Base-by-base conservation (phyloP, 2,113 vertebrate species). In the Syngnathus scovelli region DNA sequence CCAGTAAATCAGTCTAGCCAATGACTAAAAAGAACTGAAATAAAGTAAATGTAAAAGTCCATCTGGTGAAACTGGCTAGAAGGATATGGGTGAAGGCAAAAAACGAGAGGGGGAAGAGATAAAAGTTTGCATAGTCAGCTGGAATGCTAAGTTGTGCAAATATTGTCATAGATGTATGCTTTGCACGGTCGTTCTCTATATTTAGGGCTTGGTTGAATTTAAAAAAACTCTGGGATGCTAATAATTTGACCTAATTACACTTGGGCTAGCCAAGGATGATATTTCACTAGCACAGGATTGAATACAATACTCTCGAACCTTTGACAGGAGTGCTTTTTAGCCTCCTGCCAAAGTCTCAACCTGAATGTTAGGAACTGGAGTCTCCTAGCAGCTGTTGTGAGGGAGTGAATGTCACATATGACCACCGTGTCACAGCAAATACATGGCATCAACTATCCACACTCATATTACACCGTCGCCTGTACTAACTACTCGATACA, bases 181-280 rank as follows among this genome's bases (percentile, higher is more conserved):
- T 81, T 79, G 69, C 70, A 72, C 46, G 69, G 72, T 75, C 46
- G 58, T 7, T 72, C 77, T 82, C 70, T 83, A 82, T 82, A 83
- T 88, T 86, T 86, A 85, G 49, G 2, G 71, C 66, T 77, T 74
- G 77, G 68, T 77, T 74, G 77, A 80, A 81, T 80, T 88, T 85
- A 77, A 87, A 85, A 71, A 33, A 67, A 44, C 70, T 73, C 75
- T 69, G 76, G 78, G 83, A 87, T 76, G 78, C 72, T 69, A 90
- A 83, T 84, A 85, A 80, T 83, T 77, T 90, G 86, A 89, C 86
- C 89, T 86, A 76, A 83, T 88, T 88, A 79, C 82, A 62, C 77
- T 65, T 43, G 61, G 59, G 63, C 73, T 74, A 74, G 69, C 76
- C 71, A 68, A 63, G 75, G 74, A 83, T 87, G 75, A 82, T 46